Evolutionary conservation across 2,113 vertebrate genomes (phyloP).

Genomic region (Sigmodon hispidus): DNA sequence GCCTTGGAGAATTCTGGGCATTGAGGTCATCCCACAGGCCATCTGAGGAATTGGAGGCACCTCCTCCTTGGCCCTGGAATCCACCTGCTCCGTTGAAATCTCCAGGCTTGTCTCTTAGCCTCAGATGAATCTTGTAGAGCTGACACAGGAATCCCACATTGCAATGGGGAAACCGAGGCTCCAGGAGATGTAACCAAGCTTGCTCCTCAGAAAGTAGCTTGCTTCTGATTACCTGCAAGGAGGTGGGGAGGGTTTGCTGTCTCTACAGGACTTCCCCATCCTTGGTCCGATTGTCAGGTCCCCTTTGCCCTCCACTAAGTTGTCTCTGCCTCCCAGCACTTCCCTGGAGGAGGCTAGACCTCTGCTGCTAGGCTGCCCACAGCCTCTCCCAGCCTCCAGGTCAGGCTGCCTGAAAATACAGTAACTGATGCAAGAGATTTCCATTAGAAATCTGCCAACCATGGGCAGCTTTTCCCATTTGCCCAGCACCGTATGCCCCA

Average conservation of each 20-base stretch:
- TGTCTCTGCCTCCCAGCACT: background rate
- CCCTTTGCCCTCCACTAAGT: background rate
- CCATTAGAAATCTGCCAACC: constrained; percentile 32
- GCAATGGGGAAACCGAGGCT: background rate
- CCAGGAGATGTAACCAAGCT: background rate
- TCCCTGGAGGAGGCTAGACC: background rate
- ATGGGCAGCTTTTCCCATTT: constrained; percentile 37
- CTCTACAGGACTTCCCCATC: background rate
- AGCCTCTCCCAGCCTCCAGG: background rate
- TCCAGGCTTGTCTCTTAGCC: background rate
- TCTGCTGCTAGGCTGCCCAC: background rate
- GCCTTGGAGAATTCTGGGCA: background rate
- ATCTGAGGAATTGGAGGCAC: background rate
- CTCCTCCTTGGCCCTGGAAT: no score
- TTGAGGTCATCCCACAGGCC: background rate
- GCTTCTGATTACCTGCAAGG: background rate
- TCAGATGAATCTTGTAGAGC: background rate
- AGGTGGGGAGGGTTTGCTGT: background rate
- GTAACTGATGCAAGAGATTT: constrained; percentile 65
- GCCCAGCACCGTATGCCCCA: background rate
- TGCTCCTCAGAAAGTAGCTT: background rate
- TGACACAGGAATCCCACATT: background rate
- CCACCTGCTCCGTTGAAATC: background rate
- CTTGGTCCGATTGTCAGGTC: no score
- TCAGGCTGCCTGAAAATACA: constrained; percentile 23